These are phyloP conservation scores for Telenomus remus DNA, from an alignment of 1,140 invertebrate genomes.

Conservation along the genomic window DNA sequence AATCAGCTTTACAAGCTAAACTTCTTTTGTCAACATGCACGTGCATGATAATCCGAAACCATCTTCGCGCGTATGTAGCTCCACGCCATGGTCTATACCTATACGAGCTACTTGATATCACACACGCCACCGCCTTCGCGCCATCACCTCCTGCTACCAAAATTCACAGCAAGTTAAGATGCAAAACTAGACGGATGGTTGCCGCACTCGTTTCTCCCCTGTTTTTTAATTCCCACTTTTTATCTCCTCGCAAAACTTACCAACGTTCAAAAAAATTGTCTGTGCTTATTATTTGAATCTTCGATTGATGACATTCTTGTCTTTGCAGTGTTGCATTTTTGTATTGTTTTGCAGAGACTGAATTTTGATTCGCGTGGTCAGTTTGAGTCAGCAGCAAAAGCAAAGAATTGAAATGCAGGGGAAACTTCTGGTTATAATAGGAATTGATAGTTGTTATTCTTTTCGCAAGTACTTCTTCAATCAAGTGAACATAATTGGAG, in stretches of 20 bases:
- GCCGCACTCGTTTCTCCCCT: slow-evolving; percentile 26
- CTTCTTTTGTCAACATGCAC: slow-evolving; percentile 73
- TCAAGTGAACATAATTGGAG: slow-evolving; percentile 55
- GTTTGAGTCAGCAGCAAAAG: too few relatives aligned
- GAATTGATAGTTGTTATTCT: slow-evolving; percentile 48
- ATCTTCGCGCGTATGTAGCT: slow-evolving; percentile 59
- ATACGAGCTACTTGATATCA: slow-evolving; percentile 19
- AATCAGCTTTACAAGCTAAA: slow-evolving; percentile 76
- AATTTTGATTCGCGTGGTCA: too few relatives aligned
- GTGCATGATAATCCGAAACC: slow-evolving; percentile 72
- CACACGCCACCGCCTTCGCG: slow-evolving; percentile 6
- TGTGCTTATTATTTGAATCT: too few relatives aligned
- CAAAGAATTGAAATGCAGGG: too few relatives aligned
- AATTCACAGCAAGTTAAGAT: slow-evolving; percentile 55
- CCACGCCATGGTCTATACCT: slow-evolving; percentile 22
- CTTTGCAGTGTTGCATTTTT: too few relatives aligned
- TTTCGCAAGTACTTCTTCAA: slow-evolving; percentile 54
- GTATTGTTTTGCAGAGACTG: too few relatives aligned
- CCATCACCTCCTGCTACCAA: slow-evolving; percentile 32
- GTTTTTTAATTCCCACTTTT: slow-evolving; percentile 2
- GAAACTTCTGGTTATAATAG: slow-evolving; percentile 28
- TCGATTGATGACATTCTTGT: too few relatives aligned
- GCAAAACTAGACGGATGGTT: slow-evolving; percentile 43
- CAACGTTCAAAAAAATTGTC: too few relatives aligned
- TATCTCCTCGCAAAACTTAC: too few relatives aligned